Evolutionary conservation across 2,888 invertebrate genomes (phyloP), one percentile per base, ranked within the genome.

Genomic region (Gymnosoma rotundatum): DNA sequence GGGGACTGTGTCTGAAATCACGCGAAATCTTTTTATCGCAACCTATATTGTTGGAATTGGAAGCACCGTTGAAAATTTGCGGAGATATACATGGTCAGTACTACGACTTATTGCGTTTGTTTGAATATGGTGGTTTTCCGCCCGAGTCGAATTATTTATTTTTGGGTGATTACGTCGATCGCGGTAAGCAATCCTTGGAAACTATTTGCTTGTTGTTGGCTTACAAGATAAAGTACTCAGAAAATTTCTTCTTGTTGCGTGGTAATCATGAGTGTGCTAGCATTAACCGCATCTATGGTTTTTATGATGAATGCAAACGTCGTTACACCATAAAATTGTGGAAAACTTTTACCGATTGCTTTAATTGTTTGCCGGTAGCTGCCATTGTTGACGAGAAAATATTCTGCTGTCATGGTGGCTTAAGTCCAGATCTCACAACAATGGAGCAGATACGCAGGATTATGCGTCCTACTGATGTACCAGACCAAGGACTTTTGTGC

Each of bases 301-400:
- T 99, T 93, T 99, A 98, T 93, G 99, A 99, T 92, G 99, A 99
- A 93, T 99, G 98, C 95, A 96, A 97, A 93, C 93, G 95, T 91
- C 94, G 95, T 90, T 99, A 99, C 93, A 99, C 98, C 94, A 99
- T 99, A 90, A 99, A 99, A 93, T 93, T 99, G 91, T 99, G 99
- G 99, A 99, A 99, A 94, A 99, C 99, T 16, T 99, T 99, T 93
- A 99, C 99, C 90, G 99, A 99, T 93, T 99, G 99, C 93, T 99
- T 99, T 93, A 99, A 99, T 94, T 99, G 99, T 93, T 95, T 99
- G 93, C 99, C 99, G 58, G 98, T 99, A 50, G 99, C 99, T 69
- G 99, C 99, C 88, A 99, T 99, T 93, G 97, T 91, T 36, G 91
- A 91, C 92, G 95, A 95, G 91, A 95, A 95, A 92, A 95, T 95